These are phyloP conservation scores for Cheilosia urbana DNA, from an alignment of 2,888 invertebrate species.

Conservation along the genomic window DNA sequence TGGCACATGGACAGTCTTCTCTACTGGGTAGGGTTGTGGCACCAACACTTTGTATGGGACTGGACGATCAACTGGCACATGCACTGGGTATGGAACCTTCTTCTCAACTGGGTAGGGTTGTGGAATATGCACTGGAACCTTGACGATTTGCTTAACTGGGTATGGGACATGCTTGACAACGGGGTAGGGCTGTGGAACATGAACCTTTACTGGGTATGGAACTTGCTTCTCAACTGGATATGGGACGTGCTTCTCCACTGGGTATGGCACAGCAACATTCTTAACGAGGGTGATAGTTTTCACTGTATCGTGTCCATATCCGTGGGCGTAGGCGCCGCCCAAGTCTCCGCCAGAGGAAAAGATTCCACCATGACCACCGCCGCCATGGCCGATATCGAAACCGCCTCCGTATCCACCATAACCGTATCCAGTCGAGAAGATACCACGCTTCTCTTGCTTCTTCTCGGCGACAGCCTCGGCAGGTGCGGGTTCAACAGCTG, in stretches of 20 bases:
- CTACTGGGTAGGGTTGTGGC: slow-evolving; percentile 91
- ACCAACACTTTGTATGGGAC: slow-evolving; percentile 87
- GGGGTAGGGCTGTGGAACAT: slow-evolving; percentile 88
- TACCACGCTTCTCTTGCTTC: slow-evolving; percentile 91
- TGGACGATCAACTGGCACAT: slow-evolving; percentile 90
- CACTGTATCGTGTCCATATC: slow-evolving; percentile 84
- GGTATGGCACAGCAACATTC: slow-evolving; percentile 89
- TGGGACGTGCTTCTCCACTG: slow-evolving; percentile 87
- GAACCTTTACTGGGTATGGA: slow-evolving; percentile 88
- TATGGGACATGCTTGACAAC: slow-evolving; percentile 87
- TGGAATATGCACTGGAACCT: slow-evolving; percentile 90
- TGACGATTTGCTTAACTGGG: slow-evolving; percentile 89
- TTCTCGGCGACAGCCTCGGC: slow-evolving; percentile 86
- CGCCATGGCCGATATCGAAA: slow-evolving; percentile 80
- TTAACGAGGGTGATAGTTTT: slow-evolving; percentile 89
- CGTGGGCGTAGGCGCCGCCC: slow-evolving; percentile 84
- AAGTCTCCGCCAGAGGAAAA: slow-evolving; percentile 76
- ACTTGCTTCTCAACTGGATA: slow-evolving; percentile 90
- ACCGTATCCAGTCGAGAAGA: slow-evolving; percentile 85
- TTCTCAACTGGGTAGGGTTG: slow-evolving; percentile 87
- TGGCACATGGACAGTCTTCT: slow-evolving; percentile 89
- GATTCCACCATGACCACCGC: slow-evolving; percentile 77
- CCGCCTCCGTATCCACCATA: slow-evolving; percentile 83
- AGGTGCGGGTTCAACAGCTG: slow-evolving; percentile 79
- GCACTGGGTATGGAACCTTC: slow-evolving; percentile 87